Evolutionary conservation across 2,113 vertebrate genomes (phyloP).

Genomic region (Rousettus leschenaultii): DNA sequence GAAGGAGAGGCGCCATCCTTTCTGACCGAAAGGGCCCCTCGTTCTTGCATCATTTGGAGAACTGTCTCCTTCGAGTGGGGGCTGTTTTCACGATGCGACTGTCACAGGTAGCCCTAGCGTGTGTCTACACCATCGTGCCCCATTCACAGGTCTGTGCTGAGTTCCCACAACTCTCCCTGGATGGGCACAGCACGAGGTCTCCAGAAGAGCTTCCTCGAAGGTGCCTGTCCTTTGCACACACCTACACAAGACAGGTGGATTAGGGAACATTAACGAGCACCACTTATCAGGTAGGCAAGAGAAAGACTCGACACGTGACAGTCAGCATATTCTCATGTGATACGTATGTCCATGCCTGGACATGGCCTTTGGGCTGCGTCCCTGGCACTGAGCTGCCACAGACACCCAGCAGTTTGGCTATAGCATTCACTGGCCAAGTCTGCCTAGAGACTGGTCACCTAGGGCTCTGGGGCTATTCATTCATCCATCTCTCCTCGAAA

Average conservation of each 20-base stretch:
- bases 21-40: background rate
- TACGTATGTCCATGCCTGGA: too few relatives aligned
- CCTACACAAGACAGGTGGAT: background rate
- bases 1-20: background rate
- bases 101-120: too few relatives aligned
- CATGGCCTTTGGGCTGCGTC: rapidly evolving
- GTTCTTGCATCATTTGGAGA: too few relatives aligned
- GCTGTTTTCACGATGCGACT: background rate
- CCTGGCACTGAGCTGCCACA: background rate
- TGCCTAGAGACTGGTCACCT: background rate
- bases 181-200: background rate
- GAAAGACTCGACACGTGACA: background rate
- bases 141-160: background rate
- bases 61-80: background rate
- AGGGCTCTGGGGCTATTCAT: background rate
- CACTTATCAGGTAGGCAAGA: too few relatives aligned
- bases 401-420: too few relatives aligned
- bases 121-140: background rate
- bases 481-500: background rate
- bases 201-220: background rate
- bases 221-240: background rate
- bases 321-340: background rate
- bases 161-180: background rate
- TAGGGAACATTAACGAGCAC: background rate
- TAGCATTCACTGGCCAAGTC: background rate